phyloP scores from a whole-genome alignment of 2,113 vertebrate species.

The Protobothrops flavoviridis region DNA sequence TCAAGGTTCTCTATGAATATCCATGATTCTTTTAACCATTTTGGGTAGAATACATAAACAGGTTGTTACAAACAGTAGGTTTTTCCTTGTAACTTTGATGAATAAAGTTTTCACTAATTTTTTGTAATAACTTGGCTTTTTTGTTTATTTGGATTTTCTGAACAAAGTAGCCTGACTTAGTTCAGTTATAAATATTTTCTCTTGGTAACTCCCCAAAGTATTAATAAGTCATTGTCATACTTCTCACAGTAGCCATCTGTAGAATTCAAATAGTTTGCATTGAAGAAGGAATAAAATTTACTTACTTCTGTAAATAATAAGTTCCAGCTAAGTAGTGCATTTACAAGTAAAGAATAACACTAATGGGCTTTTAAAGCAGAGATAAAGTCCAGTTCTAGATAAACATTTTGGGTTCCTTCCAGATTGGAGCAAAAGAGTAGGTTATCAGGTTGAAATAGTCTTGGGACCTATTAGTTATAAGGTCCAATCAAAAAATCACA shows the following conservation, averaged over 20 bases:
- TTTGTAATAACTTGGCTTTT: neutral
- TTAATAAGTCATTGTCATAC: neutral
- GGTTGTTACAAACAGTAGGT: neutral
- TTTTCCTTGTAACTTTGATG: neutral
- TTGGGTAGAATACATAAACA: neutral
- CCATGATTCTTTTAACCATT: neutral
- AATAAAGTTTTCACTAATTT: slow-evolving; percentile 2
- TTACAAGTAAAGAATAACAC: neutral
- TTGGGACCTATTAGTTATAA: neutral
- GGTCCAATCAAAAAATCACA: neutral
- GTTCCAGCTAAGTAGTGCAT: neutral
- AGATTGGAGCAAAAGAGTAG: neutral
- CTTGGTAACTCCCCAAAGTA: neutral
- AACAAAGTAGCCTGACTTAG: neutral
- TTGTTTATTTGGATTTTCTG: neutral
- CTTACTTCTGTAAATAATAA: neutral
- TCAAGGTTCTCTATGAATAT: neutral
- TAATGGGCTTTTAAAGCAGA: neutral
- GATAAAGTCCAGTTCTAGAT: neutral
- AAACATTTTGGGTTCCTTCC: neutral
- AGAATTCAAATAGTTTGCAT: neutral
- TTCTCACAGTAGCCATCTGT: neutral
- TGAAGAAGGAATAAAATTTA: neutral
- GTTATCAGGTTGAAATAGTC: neutral
- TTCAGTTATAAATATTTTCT: neutral